Conservation (phyloP, 2,113 vertebrate species). For the Orthochromis indermauri region DNA sequence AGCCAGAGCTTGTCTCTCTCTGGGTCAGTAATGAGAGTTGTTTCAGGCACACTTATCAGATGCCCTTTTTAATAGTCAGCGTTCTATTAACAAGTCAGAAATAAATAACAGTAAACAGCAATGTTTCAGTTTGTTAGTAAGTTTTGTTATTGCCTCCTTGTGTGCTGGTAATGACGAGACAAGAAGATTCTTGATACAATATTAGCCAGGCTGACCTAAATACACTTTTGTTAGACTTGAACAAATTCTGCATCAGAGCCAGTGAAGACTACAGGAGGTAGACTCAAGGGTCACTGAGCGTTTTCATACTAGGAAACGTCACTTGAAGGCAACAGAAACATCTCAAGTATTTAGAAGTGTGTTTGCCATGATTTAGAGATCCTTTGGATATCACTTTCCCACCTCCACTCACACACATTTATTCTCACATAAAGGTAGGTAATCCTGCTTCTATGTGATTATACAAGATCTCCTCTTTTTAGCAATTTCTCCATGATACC, state of each 20-base stretch:
- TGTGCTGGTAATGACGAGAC: not conserved
- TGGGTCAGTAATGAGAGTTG: conserved; percentile 48
- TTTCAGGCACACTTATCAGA: conserved; percentile 17
- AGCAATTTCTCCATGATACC: not conserved
- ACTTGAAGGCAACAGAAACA: conserved; percentile 10
- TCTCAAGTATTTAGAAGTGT: conserved; percentile 10
- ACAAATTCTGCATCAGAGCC: not conserved
- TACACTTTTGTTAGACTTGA: not conserved
- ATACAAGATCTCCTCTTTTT: not conserved
- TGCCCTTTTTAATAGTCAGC: conserved; percentile 25
- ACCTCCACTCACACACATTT: not conserved
- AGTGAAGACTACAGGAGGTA: not conserved
- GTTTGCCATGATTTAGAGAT: conserved; percentile 24
- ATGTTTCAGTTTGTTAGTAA: not conserved
- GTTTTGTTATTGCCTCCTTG: not conserved
- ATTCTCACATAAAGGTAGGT: conserved; percentile 10
- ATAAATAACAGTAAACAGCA: conserved; percentile 11
- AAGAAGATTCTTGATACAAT: not conserved
- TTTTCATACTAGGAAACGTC: not conserved
- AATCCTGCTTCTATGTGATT: not conserved
- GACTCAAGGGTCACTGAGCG: not conserved
- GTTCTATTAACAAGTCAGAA: conserved; percentile 24
- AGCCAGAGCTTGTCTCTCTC: conserved; percentile 1
- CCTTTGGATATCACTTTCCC: not conserved
- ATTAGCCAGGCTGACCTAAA: not conserved